Evolutionary conservation across 23 tunicate species (phyloP).

Genomic region (Trididemnum clinides): DNA sequence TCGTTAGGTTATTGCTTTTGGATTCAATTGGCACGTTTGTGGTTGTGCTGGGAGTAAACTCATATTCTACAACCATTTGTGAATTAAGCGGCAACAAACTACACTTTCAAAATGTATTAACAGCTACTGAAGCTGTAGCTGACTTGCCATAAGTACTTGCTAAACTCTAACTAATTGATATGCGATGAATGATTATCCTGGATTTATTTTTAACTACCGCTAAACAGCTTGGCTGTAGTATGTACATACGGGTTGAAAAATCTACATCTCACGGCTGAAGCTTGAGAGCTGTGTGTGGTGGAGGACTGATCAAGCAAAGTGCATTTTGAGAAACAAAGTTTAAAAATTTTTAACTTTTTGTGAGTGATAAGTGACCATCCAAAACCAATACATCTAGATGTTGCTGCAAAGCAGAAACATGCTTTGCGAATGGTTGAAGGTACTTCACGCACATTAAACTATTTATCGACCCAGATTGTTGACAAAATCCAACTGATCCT

Average conservation of each 20-base stretch:
- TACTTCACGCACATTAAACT: background rate
- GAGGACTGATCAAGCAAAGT: background rate
- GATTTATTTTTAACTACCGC: background rate
- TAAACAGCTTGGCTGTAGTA: background rate
- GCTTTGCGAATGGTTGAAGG: background rate
- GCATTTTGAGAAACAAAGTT: background rate
- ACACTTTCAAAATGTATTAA: background rate
- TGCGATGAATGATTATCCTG: background rate
- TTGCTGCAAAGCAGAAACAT: background rate
- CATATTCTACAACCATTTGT: background rate
- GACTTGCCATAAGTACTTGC: background rate
- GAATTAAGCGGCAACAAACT: background rate
- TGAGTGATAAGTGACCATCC: background rate
- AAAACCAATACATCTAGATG: background rate
- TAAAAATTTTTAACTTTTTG: background rate
- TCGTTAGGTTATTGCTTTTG: too few relatives aligned
- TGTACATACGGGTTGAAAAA: background rate
- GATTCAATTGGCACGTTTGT: too few relatives aligned
- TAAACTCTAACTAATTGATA: background rate
- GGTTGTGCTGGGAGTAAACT: background rate
- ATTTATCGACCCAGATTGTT: background rate
- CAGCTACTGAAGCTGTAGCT: background rate
- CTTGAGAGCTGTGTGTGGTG: background rate
- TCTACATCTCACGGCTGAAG: background rate
- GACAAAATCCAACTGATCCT: background rate